Evolutionary conservation across 2,113 vertebrate species (phyloP).

Genomic region (Anarrhichthys ocellatus): DNA sequence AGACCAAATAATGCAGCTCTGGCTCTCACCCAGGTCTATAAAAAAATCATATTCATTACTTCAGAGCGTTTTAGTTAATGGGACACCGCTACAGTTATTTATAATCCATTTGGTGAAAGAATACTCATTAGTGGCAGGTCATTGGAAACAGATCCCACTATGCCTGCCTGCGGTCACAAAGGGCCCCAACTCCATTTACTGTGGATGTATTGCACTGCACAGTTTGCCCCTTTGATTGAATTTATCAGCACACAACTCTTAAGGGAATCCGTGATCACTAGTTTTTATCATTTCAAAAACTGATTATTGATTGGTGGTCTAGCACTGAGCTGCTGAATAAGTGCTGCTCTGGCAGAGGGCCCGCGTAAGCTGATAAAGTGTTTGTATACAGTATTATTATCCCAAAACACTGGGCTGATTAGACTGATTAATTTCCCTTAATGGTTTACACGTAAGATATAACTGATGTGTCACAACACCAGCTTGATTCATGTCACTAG

Average conservation of each 20-base stretch:
- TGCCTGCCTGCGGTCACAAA: constrained; percentile 2
- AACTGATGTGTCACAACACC: background rate
- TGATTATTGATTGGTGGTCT: background rate
- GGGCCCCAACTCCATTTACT: constrained; percentile 18
- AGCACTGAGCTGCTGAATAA: background rate
- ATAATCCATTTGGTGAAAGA: constrained; percentile 38
- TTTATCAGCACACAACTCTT: background rate
- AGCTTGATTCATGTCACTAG: background rate
- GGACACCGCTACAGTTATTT: constrained; percentile 9
- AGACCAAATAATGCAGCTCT: constrained; percentile 12
- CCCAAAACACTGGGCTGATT: background rate
- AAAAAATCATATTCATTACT: constrained; percentile 15
- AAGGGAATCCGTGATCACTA: background rate
- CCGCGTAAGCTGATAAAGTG: background rate
- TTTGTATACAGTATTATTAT: background rate
- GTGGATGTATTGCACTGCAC: background rate
- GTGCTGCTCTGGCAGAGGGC: background rate
- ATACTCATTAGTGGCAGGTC: constrained; percentile 42
- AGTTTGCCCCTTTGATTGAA: constrained; percentile 13
- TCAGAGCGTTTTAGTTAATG: constrained; percentile 22
- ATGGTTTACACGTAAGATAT: background rate
- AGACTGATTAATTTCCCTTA: background rate
- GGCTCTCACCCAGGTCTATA: background rate
- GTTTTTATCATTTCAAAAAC: constrained; percentile 1
- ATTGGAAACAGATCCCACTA: background rate